These are phyloP conservation scores for Cheilosia variabilis DNA, from an alignment of 2,888 invertebrate species.

Conservation along the genomic window DNA sequence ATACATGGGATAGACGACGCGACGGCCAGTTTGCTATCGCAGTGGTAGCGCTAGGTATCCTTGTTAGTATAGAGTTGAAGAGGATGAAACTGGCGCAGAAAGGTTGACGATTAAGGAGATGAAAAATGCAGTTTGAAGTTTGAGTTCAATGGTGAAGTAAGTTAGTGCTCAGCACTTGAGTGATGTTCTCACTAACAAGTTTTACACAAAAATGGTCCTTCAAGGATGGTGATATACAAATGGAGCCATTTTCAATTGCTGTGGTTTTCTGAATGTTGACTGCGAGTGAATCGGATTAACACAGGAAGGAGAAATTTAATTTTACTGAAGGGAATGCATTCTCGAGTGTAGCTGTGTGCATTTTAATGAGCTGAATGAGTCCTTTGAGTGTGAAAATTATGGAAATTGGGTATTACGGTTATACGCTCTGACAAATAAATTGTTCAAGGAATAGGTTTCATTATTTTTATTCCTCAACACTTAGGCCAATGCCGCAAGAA, in stretches of 20 bases:
- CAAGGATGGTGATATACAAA: constrained; percentile 43
- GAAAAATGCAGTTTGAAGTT: constrained; percentile 73
- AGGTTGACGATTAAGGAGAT: constrained; percentile 73
- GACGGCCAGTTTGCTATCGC: constrained; percentile 63
- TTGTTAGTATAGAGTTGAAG: constrained; percentile 67
- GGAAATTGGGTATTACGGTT: too few species aligned
- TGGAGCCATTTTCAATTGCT: constrained; percentile 38
- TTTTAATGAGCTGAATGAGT: constrained; percentile 44
- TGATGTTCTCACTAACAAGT: constrained; percentile 72
- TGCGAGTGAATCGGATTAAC: constrained; percentile 19
- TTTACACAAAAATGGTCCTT: constrained; percentile 61
- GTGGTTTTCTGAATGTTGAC: constrained; percentile 20
- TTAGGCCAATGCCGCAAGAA: too few species aligned
- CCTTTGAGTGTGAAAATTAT: not conserved
- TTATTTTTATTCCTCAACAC: too few species aligned
- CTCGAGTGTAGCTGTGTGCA: not conserved
- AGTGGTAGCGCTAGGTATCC: constrained; percentile 32
- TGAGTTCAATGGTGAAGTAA: constrained; percentile 68
- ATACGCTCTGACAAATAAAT: too few species aligned
- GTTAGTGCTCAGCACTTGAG: constrained; percentile 67
- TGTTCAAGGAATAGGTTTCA: too few species aligned
- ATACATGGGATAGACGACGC: constrained; percentile 38
- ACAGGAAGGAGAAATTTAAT: not conserved
- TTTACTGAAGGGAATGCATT: not conserved
- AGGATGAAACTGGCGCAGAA: constrained; percentile 57